Evolutionary conservation across 2,113 vertebrate species (phyloP), one percentile per base, ranked within the genome.

Genomic region (Otus sunia): DNA sequence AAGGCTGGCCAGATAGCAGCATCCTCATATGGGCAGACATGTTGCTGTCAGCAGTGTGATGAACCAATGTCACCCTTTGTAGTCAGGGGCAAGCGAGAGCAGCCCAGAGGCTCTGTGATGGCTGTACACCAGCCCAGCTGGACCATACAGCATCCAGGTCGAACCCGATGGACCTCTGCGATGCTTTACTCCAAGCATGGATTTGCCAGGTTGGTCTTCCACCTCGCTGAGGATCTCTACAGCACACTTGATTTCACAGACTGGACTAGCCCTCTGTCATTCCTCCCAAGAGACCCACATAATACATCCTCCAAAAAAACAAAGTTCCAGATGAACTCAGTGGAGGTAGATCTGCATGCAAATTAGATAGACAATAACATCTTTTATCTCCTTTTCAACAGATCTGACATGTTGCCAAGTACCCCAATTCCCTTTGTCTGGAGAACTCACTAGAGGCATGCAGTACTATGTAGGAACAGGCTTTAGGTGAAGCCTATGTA

Each of bases 341-440:
- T 5, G 29, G 49, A 76, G 39, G 53, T 21, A 92, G 72, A 73
- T 80, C 59, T 77, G 83, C 72, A 92, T 91, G 72, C 13, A 86
- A 88, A 86, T 90, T 34, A 95, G 72, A 39, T 0, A 80, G 63
- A 95, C 12, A 95, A 73, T n/a, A 63, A 60, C 0, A 2, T 25
- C 39, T 76, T 87, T 93, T 66, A 86, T 86, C 83, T 88, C 26
- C 59, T 80, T 88, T 81, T 63, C 75, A 92, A n/a, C 15, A 71
- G 79, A 66, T 47, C 39, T 80, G 86, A 76, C n/a, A 30, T 11
- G 26, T 45, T 94, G 78, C 82, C 82, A 88, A 85, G 43, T 43
- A 69, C 4, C 32, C 36, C 52, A 0, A 71, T 43, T 74, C 41
- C 32, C 67, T 67, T 49, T 64, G 34, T 79, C 58, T 87, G 71